Conservation (phyloP, 2,888 invertebrate genomes). For the Eupeodes latifasciatus region DNA sequence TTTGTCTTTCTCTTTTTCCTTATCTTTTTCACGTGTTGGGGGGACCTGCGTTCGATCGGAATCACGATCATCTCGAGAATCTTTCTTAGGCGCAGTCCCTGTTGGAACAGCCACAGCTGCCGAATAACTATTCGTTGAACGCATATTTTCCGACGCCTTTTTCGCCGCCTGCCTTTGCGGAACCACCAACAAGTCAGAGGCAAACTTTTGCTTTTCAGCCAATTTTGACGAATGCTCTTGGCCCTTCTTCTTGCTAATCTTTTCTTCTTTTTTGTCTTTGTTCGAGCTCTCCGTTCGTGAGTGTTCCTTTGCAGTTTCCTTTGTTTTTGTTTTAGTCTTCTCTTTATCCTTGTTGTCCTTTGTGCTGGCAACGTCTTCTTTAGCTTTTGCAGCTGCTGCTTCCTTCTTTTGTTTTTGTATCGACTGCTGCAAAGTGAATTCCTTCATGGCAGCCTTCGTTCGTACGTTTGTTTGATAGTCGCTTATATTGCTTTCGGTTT, state of each 20-base stretch:
- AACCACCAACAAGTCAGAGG: conserved; percentile 92
- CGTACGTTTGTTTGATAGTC: conserved; percentile 89
- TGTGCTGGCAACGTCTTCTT: conserved; percentile 31
- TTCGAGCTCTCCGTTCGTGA: conserved; percentile 23
- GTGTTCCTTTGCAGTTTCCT: conserved; percentile 50
- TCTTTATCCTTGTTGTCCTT: conserved; percentile 58
- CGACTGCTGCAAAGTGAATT: conserved; percentile 87
- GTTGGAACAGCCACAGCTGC: conserved; percentile 50
- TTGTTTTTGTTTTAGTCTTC: conserved; percentile 54
- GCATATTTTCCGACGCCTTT: conserved; percentile 95
- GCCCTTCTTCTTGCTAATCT: conserved; percentile 57
- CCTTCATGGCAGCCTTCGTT: conserved; percentile 94
- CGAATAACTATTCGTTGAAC: conserved; percentile 86
- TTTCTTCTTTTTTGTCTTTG: conserved; percentile 68
- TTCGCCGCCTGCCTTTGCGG: conserved; percentile 96
- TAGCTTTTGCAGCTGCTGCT: conserved; percentile 79
- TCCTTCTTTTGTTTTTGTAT: conserved; percentile 79
- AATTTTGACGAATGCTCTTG: conserved; percentile 46
- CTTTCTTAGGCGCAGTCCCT: conserved; percentile 53
- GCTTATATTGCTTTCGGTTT: conserved; percentile 87
- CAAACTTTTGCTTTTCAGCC: conserved; percentile 81
- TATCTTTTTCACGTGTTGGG: conserved; percentile 62
- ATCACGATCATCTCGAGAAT: conserved; percentile 66
- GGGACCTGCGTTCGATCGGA: conserved; percentile 65
- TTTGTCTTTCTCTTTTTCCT: conserved; percentile 77